These are phyloP conservation scores for Microplitis manilae DNA, from an alignment of 2,888 invertebrate species.

Conservation along the genomic window DNA sequence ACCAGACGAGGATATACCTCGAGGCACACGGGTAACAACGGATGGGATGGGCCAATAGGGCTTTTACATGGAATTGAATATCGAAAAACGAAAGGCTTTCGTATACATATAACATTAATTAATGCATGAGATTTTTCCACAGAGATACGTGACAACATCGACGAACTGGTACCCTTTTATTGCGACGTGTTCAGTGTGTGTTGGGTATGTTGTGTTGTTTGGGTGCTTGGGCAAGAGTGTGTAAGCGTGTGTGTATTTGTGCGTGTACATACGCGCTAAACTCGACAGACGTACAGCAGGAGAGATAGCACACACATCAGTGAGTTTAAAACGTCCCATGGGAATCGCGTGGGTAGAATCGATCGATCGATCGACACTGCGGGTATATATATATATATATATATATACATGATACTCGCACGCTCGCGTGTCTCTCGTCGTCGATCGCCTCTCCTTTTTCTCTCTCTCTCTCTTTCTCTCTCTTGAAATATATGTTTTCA, in stretches of 20 bases:
- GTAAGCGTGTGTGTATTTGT: neutral
- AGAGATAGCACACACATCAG: constrained; percentile 6
- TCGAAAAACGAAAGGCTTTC: constrained; percentile 33
- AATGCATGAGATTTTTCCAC: constrained; percentile 38
- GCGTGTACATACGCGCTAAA: constrained; percentile 9
- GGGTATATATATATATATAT: constrained; percentile 7
- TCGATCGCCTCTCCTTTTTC: neutral
- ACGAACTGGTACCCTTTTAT: neutral
- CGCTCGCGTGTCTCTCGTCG: constrained; percentile 32
- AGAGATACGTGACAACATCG: constrained; percentile 40
- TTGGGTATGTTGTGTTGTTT: neutral
- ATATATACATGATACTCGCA: constrained; percentile 9
- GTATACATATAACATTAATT: constrained; percentile 35
- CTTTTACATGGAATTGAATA: constrained; percentile 41
- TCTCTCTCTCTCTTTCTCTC: neutral
- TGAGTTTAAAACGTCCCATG: constrained; percentile 40
- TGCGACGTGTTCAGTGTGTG: neutral
- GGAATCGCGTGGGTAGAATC: constrained; percentile 45
- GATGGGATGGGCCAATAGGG: constrained; percentile 35
- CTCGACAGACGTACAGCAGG: constrained; percentile 9
- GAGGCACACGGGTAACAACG: constrained; percentile 32
- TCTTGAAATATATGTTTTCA: neutral
- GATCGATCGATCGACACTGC: constrained; percentile 41
- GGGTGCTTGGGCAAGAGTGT: neutral
- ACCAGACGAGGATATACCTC: constrained; percentile 42